phyloP scores from a whole-genome alignment of 1,140 invertebrate species.

The Bombyx mori region DNA sequence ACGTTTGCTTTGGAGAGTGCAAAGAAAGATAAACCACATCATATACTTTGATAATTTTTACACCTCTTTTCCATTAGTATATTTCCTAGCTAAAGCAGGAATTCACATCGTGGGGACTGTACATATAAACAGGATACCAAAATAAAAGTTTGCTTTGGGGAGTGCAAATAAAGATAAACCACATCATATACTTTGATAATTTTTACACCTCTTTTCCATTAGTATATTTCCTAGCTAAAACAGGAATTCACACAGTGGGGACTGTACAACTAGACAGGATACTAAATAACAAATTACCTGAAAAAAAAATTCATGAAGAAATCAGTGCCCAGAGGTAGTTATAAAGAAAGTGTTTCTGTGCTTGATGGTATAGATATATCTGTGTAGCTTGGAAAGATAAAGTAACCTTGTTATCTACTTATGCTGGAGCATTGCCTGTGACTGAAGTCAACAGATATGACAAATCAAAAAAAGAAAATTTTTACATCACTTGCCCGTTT shows the following conservation, averaged over 20 bases:
- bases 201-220: constrained; percentile 28
- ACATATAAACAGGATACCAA: constrained; percentile 20
- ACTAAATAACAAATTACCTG: constrained; percentile 30
- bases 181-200: constrained; percentile 25
- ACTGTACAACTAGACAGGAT: constrained; percentile 26
- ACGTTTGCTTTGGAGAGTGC: constrained; percentile 23
- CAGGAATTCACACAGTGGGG: constrained; percentile 21
- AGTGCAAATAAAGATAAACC: constrained; percentile 19
- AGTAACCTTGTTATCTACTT: constrained; percentile 25
- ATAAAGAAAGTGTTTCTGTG: constrained; percentile 29
- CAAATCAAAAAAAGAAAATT: constrained; percentile 18
- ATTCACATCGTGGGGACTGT: constrained; percentile 24
- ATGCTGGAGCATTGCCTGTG: constrained; percentile 18
- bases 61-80: constrained; percentile 25
- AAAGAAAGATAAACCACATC: constrained; percentile 14
- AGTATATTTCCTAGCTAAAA: constrained; percentile 18
- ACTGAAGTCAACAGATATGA: constrained; percentile 20
- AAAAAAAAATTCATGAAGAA: constrained; percentile 38
- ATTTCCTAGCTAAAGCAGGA: constrained; percentile 15
- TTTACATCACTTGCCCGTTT: constrained; percentile 20
- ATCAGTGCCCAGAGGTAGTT: constrained; percentile 33
- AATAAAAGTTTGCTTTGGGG: constrained; percentile 23
- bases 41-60: constrained; percentile 26
- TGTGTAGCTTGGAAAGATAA: constrained; percentile 32
- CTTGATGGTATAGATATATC: constrained; percentile 31